These are phyloP conservation scores for Campylomormyrus numenius DNA, from an alignment of 2,113 vertebrate genomes.

Conservation along the genomic window DNA sequence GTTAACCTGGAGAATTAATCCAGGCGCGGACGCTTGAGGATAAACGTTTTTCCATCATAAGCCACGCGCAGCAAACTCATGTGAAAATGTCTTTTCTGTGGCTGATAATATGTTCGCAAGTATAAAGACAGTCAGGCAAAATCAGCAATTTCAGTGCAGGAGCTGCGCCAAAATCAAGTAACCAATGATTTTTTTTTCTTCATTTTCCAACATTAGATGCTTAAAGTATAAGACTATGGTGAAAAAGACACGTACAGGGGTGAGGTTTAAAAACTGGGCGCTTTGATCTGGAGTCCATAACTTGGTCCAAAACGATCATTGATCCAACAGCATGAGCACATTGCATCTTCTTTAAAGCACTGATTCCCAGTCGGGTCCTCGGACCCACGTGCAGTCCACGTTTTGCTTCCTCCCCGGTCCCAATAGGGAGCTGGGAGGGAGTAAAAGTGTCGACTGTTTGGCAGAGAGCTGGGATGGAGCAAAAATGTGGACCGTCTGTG, in stretches of 20 bases:
- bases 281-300: neutral
- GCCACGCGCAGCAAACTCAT: neutral
- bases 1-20: conserved; percentile 7
- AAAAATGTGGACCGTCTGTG: neutral
- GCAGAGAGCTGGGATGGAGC: neutral
- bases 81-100: neutral
- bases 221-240: neutral
- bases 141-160: neutral
- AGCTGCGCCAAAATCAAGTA: neutral
- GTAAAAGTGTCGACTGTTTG: neutral
- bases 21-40: neutral
- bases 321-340: neutral
- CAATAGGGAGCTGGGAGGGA: neutral
- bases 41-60: neutral
- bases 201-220: neutral
- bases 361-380: neutral
- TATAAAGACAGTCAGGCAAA: neutral
- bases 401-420: neutral
- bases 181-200: neutral
- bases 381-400: neutral
- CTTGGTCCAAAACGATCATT: neutral
- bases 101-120: neutral
- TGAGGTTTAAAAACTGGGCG: neutral
- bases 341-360: neutral
- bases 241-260: neutral